Evolutionary conservation across 2,888 invertebrate genomes (phyloP), one percentile per base, ranked within the genome.

Genomic region (Esperia sulphurella): DNA sequence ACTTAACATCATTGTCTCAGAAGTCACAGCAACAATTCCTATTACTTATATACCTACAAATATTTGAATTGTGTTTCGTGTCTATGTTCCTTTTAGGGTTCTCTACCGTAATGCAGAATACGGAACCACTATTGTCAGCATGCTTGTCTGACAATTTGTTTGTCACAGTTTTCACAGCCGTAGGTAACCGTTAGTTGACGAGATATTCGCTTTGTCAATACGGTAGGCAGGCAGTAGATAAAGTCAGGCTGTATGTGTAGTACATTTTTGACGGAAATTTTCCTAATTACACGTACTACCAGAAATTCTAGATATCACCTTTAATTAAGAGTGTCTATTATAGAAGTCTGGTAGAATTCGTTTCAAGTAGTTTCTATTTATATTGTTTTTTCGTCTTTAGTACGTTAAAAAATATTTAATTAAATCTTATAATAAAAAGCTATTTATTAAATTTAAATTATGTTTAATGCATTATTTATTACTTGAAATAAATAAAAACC

Each of bases 31-130:
- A 21, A 21, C 5, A 21, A 21, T 21, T 21, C 5, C 5, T 21
- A 5, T 21, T 21, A 21, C 21, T n/a, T n/a, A n/a, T n/a, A n/a
- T n/a, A 1, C n/a, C 13, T 8, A 21, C 71, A 71, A 69, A 70
- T 68, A 68, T 58, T 62, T 35, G 14, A 43, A 14, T 39, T 8
- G 14, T 57, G 50, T 52, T 51, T 53, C 45, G 52, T 58, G 55
- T 57, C 57, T 54, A 53, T 53, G 51, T 56, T 56, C 57, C 54
- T 43, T 45, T 45, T 45, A 45, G 45, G 45, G 31, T 28, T 38
- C 40, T 30, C 14, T 13, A 28, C 9, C 8, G 30, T 39, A 31
- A 39, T 40, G 14, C 29, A 10, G 33, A 31, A 33, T 29, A 39
- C 30, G 30, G 41, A 41, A 41, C 41, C 41, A 12, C 14, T 29